Evolutionary conservation across 2,888 invertebrate genomes (phyloP).

Genomic region (Tinea trinotella): DNA sequence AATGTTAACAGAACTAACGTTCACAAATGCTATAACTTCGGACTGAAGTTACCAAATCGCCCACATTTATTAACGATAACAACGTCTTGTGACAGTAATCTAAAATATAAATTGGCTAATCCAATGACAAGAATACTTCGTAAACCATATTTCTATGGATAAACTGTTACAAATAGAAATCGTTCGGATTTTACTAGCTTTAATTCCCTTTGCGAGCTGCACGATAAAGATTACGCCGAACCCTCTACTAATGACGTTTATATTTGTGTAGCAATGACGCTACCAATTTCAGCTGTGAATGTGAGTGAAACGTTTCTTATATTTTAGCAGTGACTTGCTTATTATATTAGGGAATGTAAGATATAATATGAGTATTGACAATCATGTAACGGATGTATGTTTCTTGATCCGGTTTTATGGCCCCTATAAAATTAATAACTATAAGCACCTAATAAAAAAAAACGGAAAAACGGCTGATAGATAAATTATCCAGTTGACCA

Average conservation of each 20-base stretch:
- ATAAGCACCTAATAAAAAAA: background rate
- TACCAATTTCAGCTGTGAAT: slow-evolving; percentile 1
- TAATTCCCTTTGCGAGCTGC: slow-evolving; percentile 12
- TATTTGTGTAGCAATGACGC: slow-evolving; percentile 9
- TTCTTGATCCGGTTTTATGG: too few relatives aligned
- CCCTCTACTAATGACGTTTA: slow-evolving; percentile 2
- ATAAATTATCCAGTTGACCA: slow-evolving; percentile 32
- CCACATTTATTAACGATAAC: slow-evolving; percentile 6
- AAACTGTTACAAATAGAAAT: background rate
- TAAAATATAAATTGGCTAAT: slow-evolving; percentile 9
- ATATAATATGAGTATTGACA: background rate
- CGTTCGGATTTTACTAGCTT: background rate
- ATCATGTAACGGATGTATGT: background rate
- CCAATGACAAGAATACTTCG: background rate
- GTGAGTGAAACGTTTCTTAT: background rate
- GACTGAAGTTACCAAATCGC: slow-evolving; percentile 2
- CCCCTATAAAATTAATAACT: too few relatives aligned
- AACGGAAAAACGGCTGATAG: slow-evolving; percentile 9
- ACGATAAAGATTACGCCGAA: slow-evolving; percentile 11
- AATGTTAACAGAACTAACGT: background rate
- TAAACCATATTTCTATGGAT: background rate
- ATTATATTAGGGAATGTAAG: background rate
- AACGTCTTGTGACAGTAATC: background rate
- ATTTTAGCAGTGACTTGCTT: background rate
- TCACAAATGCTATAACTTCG: background rate